Percentiles rank a stretch among this genome's conserved stretches.
Conservation (phyloP, 2,888 invertebrate genomes). For the Drosophila atripex region DNA sequence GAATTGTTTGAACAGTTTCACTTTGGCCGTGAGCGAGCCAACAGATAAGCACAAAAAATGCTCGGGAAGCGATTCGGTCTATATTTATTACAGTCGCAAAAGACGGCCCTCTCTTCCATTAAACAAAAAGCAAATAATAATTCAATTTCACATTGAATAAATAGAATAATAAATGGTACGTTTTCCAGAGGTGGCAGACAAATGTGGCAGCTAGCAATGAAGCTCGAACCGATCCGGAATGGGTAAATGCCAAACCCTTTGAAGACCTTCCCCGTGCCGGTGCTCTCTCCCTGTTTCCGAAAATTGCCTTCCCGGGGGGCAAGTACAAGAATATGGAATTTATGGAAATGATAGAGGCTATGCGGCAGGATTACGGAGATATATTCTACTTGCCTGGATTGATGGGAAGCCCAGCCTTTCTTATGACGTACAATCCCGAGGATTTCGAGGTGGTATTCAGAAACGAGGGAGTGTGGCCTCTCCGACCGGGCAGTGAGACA, state of each 20-base stretch:
- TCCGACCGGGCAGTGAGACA: conserved; percentile 82
- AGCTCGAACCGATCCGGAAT: conserved; percentile 51
- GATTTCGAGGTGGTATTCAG: conserved; percentile 84
- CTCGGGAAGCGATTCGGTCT: conserved; percentile 14
- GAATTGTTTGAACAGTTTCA: conserved; percentile 4
- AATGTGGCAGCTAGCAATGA: conserved; percentile 35
- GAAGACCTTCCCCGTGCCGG: conserved; percentile 64
- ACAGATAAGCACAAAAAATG: conserved; percentile 24
- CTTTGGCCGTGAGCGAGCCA: conserved; percentile 2
- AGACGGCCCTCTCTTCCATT: neutral
- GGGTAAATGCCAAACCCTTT: conserved; percentile 72
- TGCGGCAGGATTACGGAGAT: conserved; percentile 80
- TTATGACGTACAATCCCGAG: conserved; percentile 84
- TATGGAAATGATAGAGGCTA: conserved; percentile 42
- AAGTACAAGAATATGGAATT: conserved; percentile 64
- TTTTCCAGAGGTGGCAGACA: conserved; percentile 53
- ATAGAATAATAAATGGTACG: too few species aligned
- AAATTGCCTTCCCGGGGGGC: conserved; percentile 72
- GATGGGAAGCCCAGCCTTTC: conserved; percentile 66
- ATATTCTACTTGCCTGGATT: conserved; percentile 82
- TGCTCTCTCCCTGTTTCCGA: conserved; percentile 39
- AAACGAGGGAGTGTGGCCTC: conserved; percentile 84
- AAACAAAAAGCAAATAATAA: conserved; percentile 21
- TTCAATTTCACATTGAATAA: neutral
- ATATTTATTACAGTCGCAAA: conserved; percentile 19